Evolutionary conservation across 2,888 invertebrate species (phyloP), one percentile per base, ranked within the genome.

Genomic region (Perithous albicinctus): DNA sequence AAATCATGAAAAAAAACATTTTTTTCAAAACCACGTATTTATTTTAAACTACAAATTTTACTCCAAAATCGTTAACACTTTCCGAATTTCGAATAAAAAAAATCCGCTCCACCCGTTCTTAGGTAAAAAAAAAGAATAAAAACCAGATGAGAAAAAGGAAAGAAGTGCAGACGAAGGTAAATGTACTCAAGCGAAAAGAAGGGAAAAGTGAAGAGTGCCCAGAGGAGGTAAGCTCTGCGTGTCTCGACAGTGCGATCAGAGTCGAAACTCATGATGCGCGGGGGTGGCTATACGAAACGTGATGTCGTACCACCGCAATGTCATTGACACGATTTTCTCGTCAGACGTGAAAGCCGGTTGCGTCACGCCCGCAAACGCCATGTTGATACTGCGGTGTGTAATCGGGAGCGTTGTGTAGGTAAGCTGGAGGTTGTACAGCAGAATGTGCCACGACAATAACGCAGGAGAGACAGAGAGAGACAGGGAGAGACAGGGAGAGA

Each of bases 291-390:
- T 12, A 69, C 12, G 63, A 51, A 46, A 69, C 73, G 66, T 59
- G 66, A 56, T 73, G 72, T 61, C 41, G 51, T 59, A 59, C 54
- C 66, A 59, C 48, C 66, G 66, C 66, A 59, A 59, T 78, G 78
- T 78, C 78, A 73, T 78, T 78, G 78, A 73, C 78, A 73, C 78
- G 66, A 73, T 70, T 78, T 64, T 72, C 54, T 59, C 72, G 66
- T 66, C 73, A 41, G 73, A 59, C 70, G 48, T n/a, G 32, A 61
- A 41, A 72, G 67, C 64, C n/a, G 61, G 69, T 77, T 83, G 69
- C 81, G 80, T 83, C 79, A 83, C 64, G 61, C 69, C 59, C 78
- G 78, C 78, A 77, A 80, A 82, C 84, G 84, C 75, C 43, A 63
- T 82, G 77, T 82, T 78, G 67, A 84, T 80, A 66, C 73, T 69